Base-by-base conservation (phyloP, 1,140 invertebrate species). In the Drosophila melanica region DNA sequence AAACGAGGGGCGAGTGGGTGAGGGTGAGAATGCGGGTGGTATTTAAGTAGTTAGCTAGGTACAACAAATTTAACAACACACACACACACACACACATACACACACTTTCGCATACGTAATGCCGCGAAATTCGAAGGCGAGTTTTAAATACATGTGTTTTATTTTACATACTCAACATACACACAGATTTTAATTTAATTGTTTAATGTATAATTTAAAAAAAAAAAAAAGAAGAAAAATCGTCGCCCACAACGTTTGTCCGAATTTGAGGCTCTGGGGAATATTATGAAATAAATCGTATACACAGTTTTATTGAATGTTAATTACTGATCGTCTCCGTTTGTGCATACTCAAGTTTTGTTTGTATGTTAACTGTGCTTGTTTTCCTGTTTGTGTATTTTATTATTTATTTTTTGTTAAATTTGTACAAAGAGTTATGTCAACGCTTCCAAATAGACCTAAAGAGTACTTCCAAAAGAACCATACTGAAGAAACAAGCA, bases 11-110 rank as follows among this genome's bases (percentile, higher is more conserved):
- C 9, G 39, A 44, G 8, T 12, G n/a, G 23, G 37, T 0, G 41
- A 12, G 18, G 20, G 45, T 10, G 41, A 14, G 55, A 20, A 18
- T 7, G 47, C 8, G 33, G 16, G 23, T 11, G 18, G 11, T 50
- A 30, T 14, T 6, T 58, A 58, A 58, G 41, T 58, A 58, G 55
- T 42, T 58, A 23, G 57, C 42, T 33, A 60, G 57, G 30, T 12
- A 62, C 45, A 51, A 35, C 50, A 54, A n/a, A 5, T 23, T 18
- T 7, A 62, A 45, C 23, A 14, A 48, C 7, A 62, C 18, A 62
- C 12, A 27, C 18, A 41, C 20, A 11, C 59, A 51, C 20, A 23
- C 16, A 48, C 47, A 9, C n/a, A 30, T 20, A 50, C 12, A 50
- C 23, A 30, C 12, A 14, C 47, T 1, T 11, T 12, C 42, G 16